Evolutionary conservation across 2,797 vertebrate genomes (phyloP), one percentile per base, ranked within the genome.

Genomic region (Gymnoscopelus microlampas): DNA sequence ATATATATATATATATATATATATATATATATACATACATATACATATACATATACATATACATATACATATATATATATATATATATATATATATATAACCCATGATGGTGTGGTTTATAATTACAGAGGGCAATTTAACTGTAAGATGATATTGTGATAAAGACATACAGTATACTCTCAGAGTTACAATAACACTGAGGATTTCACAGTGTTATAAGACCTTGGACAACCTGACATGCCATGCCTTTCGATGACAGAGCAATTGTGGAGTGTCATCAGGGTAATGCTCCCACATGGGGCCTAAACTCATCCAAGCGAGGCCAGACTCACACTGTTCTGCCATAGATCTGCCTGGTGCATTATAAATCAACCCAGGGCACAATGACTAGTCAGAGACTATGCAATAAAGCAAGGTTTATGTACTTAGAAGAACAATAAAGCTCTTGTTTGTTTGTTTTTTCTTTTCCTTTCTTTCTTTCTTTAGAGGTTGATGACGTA

Each of bases 161-260:
- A 39, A 39, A 39, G 35, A 39, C 35, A 39, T 39, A 39, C 35
- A n/a, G n/a, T n/a, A n/a, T n/a, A 3, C 35, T 39, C 35, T 39
- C 35, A 39, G 7, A 39, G 32, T 5, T 5, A 32, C 32, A 32
- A 32, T 32, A 32, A 32, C 32, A 32, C 32, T 32, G 32, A 5
- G 32, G 3, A 8, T 39, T 39, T 39, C 35, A 39, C 35, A 39
- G 35, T 8, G 35, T 39, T 63, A 14, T 6, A 62, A 32, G n/a
- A 56, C 76, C 71, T 73, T 14, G 77, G 69, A 66, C 68, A 55
- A 54, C 74, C 58, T 73, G 80, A 77, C 68, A 68, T 55, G 68
- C 56, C 15, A 61, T 61, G 29, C 32, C 64, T 86, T 75, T 71
- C 64, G 19, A 60, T 59, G 76, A 49, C 76, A 60, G 54, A 62